Conservation (phyloP, 2,888 invertebrate genomes). For the Diogma glabrata region DNA sequence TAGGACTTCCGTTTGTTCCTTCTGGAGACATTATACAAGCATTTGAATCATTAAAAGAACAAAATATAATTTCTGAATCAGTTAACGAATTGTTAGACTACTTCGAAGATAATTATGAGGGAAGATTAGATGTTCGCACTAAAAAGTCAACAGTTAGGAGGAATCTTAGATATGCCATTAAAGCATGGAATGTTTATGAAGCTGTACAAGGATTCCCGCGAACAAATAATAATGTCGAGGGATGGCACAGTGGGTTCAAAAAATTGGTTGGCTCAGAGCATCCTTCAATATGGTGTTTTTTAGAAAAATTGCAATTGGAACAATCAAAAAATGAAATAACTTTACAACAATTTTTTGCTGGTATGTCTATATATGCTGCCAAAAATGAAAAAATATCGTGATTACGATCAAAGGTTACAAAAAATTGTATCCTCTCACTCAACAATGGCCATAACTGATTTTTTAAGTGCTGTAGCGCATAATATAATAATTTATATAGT, state of each 20-base stretch:
- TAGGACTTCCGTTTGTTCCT: background rate
- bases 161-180: background rate
- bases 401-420: background rate
- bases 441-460: background rate
- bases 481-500: background rate
- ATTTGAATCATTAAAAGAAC: background rate
- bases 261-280: background rate
- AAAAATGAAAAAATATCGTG: background rate
- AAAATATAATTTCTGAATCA: background rate
- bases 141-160: background rate
- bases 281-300: background rate
- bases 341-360: background rate
- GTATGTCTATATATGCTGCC: background rate
- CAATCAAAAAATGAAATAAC: background rate
- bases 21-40: background rate
- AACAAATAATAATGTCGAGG: background rate
- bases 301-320: slow-evolving; percentile 1
- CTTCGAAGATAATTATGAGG: background rate
- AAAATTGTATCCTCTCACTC: background rate
- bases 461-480: background rate
- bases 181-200: background rate
- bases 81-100: background rate
- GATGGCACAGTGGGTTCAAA: background rate
- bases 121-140: background rate
- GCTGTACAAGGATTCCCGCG: background rate